A percentile compares a stretch with the other conserved stretches of the same genome.
phyloP scores from a whole-genome alignment of 1,140 invertebrate species.

The Cherax destructor region DNA sequence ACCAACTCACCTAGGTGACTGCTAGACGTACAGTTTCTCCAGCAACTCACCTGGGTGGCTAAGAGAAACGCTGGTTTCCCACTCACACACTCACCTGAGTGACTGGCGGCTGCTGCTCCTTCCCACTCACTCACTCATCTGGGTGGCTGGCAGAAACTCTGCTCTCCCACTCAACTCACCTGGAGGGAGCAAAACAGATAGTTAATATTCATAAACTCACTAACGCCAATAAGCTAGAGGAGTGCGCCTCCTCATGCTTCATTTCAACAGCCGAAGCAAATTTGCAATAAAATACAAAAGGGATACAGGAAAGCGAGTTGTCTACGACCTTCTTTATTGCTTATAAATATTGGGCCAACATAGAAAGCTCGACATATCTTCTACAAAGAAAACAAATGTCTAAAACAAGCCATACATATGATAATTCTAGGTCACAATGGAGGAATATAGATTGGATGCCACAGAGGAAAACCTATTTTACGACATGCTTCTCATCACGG shows the following conservation, averaged over 20 bases:
- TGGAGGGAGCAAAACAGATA: neutral
- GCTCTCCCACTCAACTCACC: neutral
- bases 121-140: too few species aligned
- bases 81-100: too few species aligned
- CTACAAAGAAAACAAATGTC: neutral
- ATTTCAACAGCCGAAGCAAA: slow-evolving; percentile 9
- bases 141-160: too few species aligned
- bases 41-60: too few species aligned
- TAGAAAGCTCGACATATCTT: neutral
- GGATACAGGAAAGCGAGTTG: neutral
- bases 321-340: too few species aligned
- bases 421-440: slow-evolving; percentile 18
- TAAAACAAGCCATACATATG: slow-evolving; percentile 22
- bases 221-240: too few species aligned
- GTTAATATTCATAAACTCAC: neutral
- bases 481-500: neutral
- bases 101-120: too few species aligned
- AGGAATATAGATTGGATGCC: slow-evolving; percentile 9
- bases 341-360: slow-evolving; percentile 1
- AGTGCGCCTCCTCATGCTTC: neutral
- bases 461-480: neutral
- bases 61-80: too few species aligned
- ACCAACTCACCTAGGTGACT: too few species aligned
- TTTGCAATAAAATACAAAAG: slow-evolving; percentile 1
- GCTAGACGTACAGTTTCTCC: too few species aligned